Base-by-base conservation (phyloP, 2,888 invertebrate genomes). In the Diarsia brunnea region DNA sequence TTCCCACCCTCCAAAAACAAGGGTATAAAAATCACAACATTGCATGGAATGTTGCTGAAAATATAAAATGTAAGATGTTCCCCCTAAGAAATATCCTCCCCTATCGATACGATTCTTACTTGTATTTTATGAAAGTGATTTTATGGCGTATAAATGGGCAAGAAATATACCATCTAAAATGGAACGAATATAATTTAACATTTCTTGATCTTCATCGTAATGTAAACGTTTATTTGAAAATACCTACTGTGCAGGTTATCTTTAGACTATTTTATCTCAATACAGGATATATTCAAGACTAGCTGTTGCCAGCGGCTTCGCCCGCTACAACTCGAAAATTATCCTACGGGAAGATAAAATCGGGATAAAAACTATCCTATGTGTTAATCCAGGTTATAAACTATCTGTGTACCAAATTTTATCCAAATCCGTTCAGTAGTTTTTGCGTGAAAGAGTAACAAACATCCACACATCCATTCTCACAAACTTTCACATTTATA, bases 131-230 rank as follows among this genome's bases (percentile, higher is more conserved):
- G 8, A 45, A 69, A 69, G 24, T 21, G 24, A 66, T 66, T 69
- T 69, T 51, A 49, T 55, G 49, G 31, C 51, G 45, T 51, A 77
- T 27, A 67, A 43, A 75, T 75, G 27, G 3, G 19, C 19, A 60
- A 60, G 43, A 53, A 55, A 73, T 55, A 31, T 27, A n/a, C 31
- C 12, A 16, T 65, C 10, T 11, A 58, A 38, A 67, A 19, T 11
- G 19, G 11, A 61, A 78, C 53, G 14, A 49, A 58, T 43, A n/a
- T 49, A n/a, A 49, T 70, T 12, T 24, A 31, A 53, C 14, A 68
- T 73, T 77, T 31, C 27, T 24, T 63, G 45, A 24, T 67, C 51
- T 43, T 47, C 27, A 53, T 68, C n/a, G 55, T 63, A 73, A 73
- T 68, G 14, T 65, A 14, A 64, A 19, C 14, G 5, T 19, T 61